phyloP scores from a whole-genome alignment of 2,797 vertebrate species.

The Liparis tanakae region DNA sequence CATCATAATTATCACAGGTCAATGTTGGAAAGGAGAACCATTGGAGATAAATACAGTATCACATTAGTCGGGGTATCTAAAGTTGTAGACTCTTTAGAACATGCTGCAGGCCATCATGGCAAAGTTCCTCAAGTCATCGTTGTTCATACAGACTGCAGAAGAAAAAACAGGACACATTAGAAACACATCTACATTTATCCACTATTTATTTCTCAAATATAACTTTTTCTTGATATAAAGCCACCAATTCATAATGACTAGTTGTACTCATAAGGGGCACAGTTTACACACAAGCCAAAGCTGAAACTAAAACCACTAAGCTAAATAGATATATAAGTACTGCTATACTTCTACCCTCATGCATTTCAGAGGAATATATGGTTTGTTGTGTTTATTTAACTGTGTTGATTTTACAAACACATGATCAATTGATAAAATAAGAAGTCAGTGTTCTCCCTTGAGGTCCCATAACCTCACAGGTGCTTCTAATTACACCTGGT shows the following conservation, averaged over 20 bases:
- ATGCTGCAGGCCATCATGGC: conserved; percentile 80
- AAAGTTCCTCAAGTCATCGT: conserved; percentile 71
- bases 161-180: conserved; percentile 18
- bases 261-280: not conserved
- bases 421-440: too few species aligned
- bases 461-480: too few species aligned
- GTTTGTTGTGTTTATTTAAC: not conserved
- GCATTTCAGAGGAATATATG: not conserved
- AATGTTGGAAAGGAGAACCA: not conserved
- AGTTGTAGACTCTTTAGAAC: conserved; percentile 63
- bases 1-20: not conserved
- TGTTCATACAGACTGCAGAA: conserved; percentile 68
- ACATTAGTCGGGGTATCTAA: conserved; percentile 41
- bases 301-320: not conserved
- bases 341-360: too few species aligned
- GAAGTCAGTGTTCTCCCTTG: too few species aligned
- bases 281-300: not conserved
- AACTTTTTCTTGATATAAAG: not conserved
- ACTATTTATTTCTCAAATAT: not conserved
- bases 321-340: not conserved
- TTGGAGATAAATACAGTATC: conserved; percentile 24
- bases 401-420: too few species aligned
- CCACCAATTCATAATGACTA: not conserved
- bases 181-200: not conserved
- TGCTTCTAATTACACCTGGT: too few species aligned